Percentiles rank a stretch among this genome's conserved stretches.
These are phyloP conservation scores for Enteromius fasciolatus DNA, from an alignment of 2,797 vertebrate species.

Conservation along the genomic window DNA sequence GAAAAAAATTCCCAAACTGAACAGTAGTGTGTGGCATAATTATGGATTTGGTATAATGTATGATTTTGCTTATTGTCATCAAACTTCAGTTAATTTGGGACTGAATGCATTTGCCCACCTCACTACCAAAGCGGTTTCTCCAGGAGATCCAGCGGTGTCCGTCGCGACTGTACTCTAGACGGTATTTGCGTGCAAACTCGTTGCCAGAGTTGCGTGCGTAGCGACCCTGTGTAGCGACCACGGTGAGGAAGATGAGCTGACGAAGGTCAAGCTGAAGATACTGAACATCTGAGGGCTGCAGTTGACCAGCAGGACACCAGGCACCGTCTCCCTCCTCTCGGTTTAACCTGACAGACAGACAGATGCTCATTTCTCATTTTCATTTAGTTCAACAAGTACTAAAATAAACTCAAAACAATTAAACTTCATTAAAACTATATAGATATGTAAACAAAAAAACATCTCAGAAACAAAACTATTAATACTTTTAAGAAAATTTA, in stretches of 20 bases:
- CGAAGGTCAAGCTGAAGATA: constrained; percentile 90
- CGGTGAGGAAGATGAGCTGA: constrained; percentile 84
- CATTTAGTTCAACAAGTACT: neutral
- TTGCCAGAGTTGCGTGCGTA: constrained; percentile 84
- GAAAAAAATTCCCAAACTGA: too few relatives aligned
- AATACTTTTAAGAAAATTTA: too few relatives aligned
- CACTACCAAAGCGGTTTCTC: constrained; percentile 82
- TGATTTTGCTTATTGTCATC: neutral
- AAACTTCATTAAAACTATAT: too few relatives aligned
- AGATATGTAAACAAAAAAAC: too few relatives aligned
- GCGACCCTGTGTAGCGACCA: constrained; percentile 89
- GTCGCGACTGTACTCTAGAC: constrained; percentile 87
- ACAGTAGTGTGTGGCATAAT: neutral
- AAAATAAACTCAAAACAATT: neutral
- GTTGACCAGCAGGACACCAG: constrained; percentile 86
- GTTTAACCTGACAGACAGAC: constrained; percentile 75
- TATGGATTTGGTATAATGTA: neutral
- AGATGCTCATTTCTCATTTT: neutral
- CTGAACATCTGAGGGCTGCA: constrained; percentile 84
- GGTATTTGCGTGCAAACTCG: constrained; percentile 86
- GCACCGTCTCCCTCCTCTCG: constrained; percentile 87
- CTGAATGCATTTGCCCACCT: constrained; percentile 67
- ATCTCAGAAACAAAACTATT: too few relatives aligned
- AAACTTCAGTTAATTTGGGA: neutral
- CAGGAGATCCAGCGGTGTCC: constrained; percentile 86